Evolutionary conservation across 2,888 invertebrate species (phyloP), one percentile per base, ranked within the genome.

Genomic region (Torymus tubicola): DNA sequence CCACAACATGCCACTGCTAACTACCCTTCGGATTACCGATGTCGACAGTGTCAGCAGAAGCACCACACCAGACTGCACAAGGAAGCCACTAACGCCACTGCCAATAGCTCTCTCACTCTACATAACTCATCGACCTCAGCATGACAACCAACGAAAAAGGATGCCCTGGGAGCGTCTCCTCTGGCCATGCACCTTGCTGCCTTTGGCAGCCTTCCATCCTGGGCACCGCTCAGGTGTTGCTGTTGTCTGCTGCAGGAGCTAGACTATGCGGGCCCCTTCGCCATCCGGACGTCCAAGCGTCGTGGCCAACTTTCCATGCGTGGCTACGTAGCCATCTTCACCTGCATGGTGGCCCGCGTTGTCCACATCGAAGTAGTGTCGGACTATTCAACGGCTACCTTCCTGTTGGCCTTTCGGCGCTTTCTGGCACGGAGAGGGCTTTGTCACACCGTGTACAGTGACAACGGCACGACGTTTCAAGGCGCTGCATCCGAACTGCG

Each of bases 301-400:
- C 16, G 68, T 12, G 68, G 68, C 2, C 68, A 68, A 16, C 24
- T 3, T 1, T 2, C 68, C 2, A 2, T 2, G 2, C 18, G 24
- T 14, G 68, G 55, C 2, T 68, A 55, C 5, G 68, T 68, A 10
- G 16, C 50, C 2, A 11, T 71, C 1, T 71, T 71, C 13, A 21
- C 52, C 0, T 60, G 61, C 21, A 11, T 71, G 0, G 61, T 53
- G 1, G 60, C 61, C 2, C n/a, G 21, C 14, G 71, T 60, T 0
- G 61, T 61, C 8, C 60, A 71, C 13, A 4, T 71, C 1, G 61
- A 61, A 16, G 8, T 71, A 5, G 71, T 71, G 1, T 50, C 18
- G 2, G 71, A 71, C 61, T 61, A 52, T 14, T 13, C 50, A 0
- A n/a, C 71, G 2, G 12, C 50, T 2, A n/a, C 61, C 4, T 71